Evolutionary conservation across 2,888 invertebrate genomes (phyloP).

Genomic region (Nasonovia ribisnigri): DNA sequence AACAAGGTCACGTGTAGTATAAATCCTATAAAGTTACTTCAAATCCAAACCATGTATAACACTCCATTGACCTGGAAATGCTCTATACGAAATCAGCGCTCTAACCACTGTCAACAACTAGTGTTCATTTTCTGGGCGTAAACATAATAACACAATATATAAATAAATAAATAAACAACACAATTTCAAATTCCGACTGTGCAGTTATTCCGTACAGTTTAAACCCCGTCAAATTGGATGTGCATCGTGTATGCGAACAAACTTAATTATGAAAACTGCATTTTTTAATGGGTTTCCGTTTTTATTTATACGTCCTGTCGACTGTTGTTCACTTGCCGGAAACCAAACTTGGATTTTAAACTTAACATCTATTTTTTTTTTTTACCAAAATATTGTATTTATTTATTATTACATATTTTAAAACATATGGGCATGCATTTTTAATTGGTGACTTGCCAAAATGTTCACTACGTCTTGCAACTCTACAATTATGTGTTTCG

Average conservation of each 20-base stretch:
- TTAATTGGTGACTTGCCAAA: not conserved
- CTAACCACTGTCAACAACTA: not conserved
- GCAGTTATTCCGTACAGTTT: not conserved
- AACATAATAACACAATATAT: not conserved
- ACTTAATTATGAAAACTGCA: not conserved
- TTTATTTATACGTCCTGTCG: not conserved
- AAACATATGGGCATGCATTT: not conserved
- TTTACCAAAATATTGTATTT: not conserved
- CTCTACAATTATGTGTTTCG: not conserved
- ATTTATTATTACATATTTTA: not conserved
- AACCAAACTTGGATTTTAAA: conserved; percentile 8
- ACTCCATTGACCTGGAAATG: not conserved
- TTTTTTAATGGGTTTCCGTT: not conserved
- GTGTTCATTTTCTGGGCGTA: not conserved
- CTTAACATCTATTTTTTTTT: not conserved
- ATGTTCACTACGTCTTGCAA: not conserved
- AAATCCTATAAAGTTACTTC: not conserved
- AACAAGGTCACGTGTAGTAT: not conserved
- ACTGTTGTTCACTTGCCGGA: not conserved
- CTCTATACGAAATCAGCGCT: not conserved
- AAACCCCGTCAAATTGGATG: not conserved
- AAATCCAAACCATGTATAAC: not conserved
- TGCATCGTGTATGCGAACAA: not conserved
- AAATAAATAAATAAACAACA: not conserved
- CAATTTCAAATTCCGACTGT: not conserved